phyloP scores from a whole-genome alignment of 2,113 vertebrate species.

The Ahaetulla prasina region DNA sequence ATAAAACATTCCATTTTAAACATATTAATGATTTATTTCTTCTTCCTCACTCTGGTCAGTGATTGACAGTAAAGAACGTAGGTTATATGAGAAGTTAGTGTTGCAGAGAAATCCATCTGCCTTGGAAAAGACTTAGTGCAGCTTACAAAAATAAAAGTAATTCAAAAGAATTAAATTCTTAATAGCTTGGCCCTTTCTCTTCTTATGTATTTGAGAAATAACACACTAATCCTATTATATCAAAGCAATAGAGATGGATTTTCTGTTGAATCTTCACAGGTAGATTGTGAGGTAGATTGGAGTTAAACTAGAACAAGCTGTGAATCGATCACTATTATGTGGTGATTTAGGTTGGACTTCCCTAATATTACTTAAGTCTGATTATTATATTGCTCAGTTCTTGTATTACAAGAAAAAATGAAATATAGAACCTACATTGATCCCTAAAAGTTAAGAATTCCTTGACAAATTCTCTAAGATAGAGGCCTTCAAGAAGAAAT shows the following conservation, averaged over 20 bases:
- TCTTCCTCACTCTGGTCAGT: conserved; percentile 59
- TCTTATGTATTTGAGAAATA: conserved; percentile 41
- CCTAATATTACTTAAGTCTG: neutral
- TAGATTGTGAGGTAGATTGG: neutral
- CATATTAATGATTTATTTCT: conserved; percentile 69
- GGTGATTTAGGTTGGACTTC: neutral
- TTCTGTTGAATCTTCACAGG: neutral
- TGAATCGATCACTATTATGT: neutral
- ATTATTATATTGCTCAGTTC: neutral
- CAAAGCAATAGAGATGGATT: neutral
- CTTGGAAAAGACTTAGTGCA: conserved; percentile 43
- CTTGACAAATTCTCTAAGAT: too few species aligned
- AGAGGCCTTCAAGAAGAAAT: neutral
- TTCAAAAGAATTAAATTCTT: conserved; percentile 46
- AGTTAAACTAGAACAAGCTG: neutral
- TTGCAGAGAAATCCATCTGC: conserved; percentile 49
- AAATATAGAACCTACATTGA: neutral
- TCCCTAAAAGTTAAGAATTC: too few species aligned
- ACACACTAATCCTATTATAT: neutral
- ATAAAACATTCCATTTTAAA: conserved; percentile 67
- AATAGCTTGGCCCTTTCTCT: conserved; percentile 41
- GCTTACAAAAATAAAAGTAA: conserved; percentile 12
- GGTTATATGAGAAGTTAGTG: conserved; percentile 52
- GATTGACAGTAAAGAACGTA: conserved; percentile 67
- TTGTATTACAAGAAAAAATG: neutral